Evolutionary conservation across 2,113 vertebrate genomes (phyloP).

Genomic region (Gymnogyps californianus): DNA sequence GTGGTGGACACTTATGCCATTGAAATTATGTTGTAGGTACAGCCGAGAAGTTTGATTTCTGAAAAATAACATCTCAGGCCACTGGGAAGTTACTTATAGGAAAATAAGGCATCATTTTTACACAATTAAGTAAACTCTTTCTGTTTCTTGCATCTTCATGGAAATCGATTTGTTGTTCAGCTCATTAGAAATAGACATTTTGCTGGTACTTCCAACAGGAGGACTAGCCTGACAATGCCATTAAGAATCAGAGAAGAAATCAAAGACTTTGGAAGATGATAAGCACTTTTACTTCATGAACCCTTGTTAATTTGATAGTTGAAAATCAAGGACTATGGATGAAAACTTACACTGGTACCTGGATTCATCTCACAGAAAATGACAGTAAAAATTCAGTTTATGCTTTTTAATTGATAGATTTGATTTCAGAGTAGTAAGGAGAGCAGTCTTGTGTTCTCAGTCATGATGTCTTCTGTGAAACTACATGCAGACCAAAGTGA

Average conservation of each 20-base stretch:
- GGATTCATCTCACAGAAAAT: neutral
- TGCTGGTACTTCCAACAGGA: neutral
- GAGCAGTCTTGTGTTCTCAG: neutral
- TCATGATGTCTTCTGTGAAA: neutral
- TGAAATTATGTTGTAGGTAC: neutral
- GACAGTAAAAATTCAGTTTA: neutral
- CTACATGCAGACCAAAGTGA: neutral
- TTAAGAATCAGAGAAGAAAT: neutral
- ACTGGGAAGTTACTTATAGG: neutral
- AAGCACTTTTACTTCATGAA: neutral
- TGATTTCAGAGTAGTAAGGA: neutral
- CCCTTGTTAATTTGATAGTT: neutral
- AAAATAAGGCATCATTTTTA: slow-evolving; percentile 1
- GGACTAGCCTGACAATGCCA: neutral
- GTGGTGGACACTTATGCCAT: neutral
- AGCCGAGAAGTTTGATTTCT: neutral
- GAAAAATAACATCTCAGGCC: neutral
- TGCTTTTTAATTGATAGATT: neutral
- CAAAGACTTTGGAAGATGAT: neutral
- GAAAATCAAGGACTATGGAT: neutral
- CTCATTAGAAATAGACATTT: neutral
- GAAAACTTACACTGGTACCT: neutral
- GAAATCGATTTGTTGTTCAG: slow-evolving; percentile 9
- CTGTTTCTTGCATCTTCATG: neutral
- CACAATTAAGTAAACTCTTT: neutral